These are phyloP conservation scores for Erebia ligea DNA, from an alignment of 2,888 invertebrate species.

Conservation along the genomic window DNA sequence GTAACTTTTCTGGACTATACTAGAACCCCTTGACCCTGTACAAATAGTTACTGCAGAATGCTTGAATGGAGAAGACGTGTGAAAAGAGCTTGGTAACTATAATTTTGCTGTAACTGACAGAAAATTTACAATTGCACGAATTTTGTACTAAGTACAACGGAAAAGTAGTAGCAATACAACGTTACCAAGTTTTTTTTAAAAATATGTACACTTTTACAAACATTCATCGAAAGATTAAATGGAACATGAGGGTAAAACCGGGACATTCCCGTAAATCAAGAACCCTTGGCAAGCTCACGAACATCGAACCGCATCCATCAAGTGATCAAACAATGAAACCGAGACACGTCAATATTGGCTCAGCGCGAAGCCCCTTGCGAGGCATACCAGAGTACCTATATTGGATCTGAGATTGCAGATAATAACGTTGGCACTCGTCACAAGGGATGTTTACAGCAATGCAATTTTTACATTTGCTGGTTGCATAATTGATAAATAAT, in stretches of 20 bases:
- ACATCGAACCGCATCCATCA: constrained; percentile 68
- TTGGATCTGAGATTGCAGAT: constrained; percentile 54
- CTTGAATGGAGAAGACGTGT: neutral
- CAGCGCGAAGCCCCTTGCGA: constrained; percentile 42
- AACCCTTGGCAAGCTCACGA: constrained; percentile 32
- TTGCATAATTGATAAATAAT: too few relatives aligned
- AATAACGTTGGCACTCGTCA: constrained; percentile 32
- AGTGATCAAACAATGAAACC: constrained; percentile 67
- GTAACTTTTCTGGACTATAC: neutral
- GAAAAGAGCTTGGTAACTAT: neutral
- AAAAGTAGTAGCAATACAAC: too few relatives aligned
- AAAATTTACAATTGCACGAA: neutral
- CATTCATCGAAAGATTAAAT: neutral
- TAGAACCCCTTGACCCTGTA: constrained; percentile 41
- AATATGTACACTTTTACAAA: neutral
- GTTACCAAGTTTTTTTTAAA: too few relatives aligned
- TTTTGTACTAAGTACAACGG: too few relatives aligned
- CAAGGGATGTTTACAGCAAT: neutral
- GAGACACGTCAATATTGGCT: constrained; percentile 65
- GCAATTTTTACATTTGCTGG: neutral
- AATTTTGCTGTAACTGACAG: neutral
- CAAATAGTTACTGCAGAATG: neutral
- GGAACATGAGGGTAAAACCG: constrained; percentile 35
- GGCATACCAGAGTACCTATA: constrained; percentile 44
- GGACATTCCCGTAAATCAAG: constrained; percentile 46